Percentiles rank a stretch among this genome's conserved stretches.
phyloP scores from a whole-genome alignment of 2,888 invertebrate genomes.

The Drosophila demipolita region DNA sequence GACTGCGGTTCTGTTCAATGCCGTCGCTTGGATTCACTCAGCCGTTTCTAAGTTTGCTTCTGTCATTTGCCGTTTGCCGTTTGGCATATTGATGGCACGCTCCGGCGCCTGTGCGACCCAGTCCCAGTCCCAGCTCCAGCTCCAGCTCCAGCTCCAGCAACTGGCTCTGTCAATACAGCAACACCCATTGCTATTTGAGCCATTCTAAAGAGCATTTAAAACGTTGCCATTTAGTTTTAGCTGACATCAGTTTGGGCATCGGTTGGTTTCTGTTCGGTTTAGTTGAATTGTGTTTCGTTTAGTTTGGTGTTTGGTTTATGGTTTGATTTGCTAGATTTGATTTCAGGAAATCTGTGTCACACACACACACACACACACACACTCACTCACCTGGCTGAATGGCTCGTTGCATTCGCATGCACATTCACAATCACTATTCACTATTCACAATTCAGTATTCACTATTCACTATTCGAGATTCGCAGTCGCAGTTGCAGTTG shows the following conservation, averaged over 20 bases:
- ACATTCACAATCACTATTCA: constrained; percentile 21
- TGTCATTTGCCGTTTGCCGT: constrained; percentile 60
- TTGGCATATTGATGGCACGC: constrained; percentile 77
- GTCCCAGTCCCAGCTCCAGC: constrained; percentile 5
- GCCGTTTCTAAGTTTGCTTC: constrained; percentile 71
- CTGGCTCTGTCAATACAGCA: not conserved
- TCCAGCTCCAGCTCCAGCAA: not conserved
- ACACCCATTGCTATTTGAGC: constrained; percentile 13
- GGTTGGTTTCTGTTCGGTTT: constrained; percentile 37
- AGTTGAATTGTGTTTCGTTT: constrained; percentile 31
- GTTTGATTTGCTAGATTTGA: constrained; percentile 83
- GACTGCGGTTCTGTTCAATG: constrained; percentile 66
- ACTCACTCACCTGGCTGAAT: not conserved
- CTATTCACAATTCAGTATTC: constrained; percentile 30
- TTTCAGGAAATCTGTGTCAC: constrained; percentile 74
- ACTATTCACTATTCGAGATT: constrained; percentile 25
- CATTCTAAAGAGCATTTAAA: constrained; percentile 52
- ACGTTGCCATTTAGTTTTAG: constrained; percentile 59
- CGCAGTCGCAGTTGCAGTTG: constrained; percentile 35
- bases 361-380: constrained; percentile 10
- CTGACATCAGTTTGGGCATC: constrained; percentile 55
- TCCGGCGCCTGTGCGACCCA: constrained; percentile 56
- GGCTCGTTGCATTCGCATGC: not conserved
- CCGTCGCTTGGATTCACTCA: constrained; percentile 63
- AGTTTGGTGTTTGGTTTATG: constrained; percentile 62